A percentile compares a stretch with the other conserved stretches of the same genome.
Conservation (phyloP, 2,888 invertebrate species). For the Serripes groenlandicus region DNA sequence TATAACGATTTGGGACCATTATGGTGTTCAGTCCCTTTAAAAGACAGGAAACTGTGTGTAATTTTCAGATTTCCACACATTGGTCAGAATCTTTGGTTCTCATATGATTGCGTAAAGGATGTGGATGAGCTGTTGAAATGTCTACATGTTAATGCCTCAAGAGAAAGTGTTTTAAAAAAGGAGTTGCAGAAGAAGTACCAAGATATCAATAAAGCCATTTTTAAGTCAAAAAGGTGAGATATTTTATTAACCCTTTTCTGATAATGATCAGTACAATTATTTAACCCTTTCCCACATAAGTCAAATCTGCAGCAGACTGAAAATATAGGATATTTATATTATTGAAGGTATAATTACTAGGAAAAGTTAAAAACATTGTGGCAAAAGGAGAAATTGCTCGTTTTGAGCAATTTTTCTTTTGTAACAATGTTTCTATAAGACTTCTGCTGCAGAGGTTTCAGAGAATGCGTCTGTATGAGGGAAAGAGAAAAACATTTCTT, state of each 20-base stretch:
- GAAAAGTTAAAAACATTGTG: not conserved
- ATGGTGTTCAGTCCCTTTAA: too few relatives aligned
- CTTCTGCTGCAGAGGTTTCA: not conserved
- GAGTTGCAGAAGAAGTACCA: slow-evolving; percentile 80
- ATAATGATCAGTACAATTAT: too few relatives aligned
- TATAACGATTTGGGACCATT: too few relatives aligned
- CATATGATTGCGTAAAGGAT: slow-evolving; percentile 79
- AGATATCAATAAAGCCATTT: slow-evolving; percentile 73
- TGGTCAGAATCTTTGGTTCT: slow-evolving; percentile 86
- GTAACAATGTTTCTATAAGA: not conserved
- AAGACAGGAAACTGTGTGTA: not conserved
- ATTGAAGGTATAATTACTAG: not conserved
- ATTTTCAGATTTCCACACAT: slow-evolving; percentile 79
- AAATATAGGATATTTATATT: too few relatives aligned
- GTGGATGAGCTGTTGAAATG: slow-evolving; percentile 79
- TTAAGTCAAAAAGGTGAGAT: slow-evolving; percentile 69
- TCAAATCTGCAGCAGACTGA: too few relatives aligned
- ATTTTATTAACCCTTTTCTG: too few relatives aligned
- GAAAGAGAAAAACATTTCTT: too few relatives aligned
- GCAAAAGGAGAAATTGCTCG: not conserved
- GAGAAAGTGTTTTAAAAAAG: slow-evolving; percentile 82
- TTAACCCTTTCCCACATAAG: too few relatives aligned
- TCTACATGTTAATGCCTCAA: slow-evolving; percentile 82
- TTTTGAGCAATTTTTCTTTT: not conserved
- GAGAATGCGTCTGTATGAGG: not conserved